Conservation (phyloP, 2,113 vertebrate genomes). For the Galemys pyrenaicus region DNA sequence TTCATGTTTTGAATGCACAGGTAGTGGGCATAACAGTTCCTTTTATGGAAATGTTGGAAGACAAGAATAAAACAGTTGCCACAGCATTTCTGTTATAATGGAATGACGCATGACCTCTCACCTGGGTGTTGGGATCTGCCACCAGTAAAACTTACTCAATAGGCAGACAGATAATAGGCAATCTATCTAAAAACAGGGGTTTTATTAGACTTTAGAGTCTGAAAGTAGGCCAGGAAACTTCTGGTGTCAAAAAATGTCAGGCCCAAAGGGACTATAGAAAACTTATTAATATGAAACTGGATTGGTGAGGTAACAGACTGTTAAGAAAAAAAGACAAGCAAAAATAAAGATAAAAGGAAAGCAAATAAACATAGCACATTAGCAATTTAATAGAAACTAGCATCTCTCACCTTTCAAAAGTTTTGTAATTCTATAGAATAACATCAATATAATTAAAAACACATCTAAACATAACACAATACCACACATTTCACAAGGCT, state of each 20-base stretch:
- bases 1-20: neutral
- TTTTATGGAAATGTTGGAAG: neutral
- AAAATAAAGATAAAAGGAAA: slow-evolving; percentile 19
- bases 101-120: neutral
- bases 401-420: neutral
- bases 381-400: neutral
- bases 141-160: slow-evolving; percentile 3
- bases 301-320: neutral
- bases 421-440: neutral
- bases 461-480: neutral
- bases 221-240: slow-evolving; percentile 40
- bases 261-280: slow-evolving; percentile 9
- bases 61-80: neutral
- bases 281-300: neutral
- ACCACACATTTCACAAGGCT: neutral
- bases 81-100: neutral
- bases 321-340: neutral
- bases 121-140: neutral
- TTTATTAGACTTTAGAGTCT: slow-evolving; percentile 57
- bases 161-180: neutral
- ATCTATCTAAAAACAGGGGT: slow-evolving; percentile 30
- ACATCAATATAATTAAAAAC: slow-evolving; percentile 8
- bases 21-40: neutral
- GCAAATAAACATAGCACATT: neutral
- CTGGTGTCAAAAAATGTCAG: slow-evolving; percentile 7